Conservation (phyloP, 2,113 vertebrate species). For the Antechinus stuartii region DNA sequence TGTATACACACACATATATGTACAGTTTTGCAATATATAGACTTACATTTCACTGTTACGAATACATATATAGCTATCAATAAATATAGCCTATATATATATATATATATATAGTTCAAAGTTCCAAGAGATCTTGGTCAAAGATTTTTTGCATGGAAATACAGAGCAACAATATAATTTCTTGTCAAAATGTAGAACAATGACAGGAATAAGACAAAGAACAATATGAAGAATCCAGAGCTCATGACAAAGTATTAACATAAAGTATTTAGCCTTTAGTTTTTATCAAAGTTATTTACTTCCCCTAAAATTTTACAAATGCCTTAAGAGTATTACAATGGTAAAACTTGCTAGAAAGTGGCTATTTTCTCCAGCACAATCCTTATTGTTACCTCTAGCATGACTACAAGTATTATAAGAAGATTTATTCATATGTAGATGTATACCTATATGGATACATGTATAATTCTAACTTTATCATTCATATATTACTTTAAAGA, state of each 20-base stretch:
- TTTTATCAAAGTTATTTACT: neutral
- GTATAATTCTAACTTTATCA: too few species aligned
- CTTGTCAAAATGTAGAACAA: neutral
- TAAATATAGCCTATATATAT: neutral
- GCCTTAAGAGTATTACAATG: neutral
- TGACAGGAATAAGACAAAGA: neutral
- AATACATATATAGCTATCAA: neutral
- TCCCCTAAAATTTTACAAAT: neutral
- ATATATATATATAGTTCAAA: neutral
- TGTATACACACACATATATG: neutral
- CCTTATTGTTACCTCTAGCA: neutral
- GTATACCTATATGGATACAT: too few species aligned
- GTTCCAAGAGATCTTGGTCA: neutral
- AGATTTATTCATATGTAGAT: too few species aligned
- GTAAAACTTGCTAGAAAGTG: constrained; percentile 13
- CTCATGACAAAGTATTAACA: neutral
- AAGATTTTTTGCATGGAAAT: neutral
- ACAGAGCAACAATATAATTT: neutral
- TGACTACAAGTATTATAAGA: constrained; percentile 8
- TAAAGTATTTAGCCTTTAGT: neutral
- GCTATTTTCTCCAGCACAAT: constrained; percentile 11
- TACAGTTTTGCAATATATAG: neutral
- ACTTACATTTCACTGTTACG: neutral
- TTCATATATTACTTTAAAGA: neutral
- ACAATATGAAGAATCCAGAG: neutral